These are phyloP conservation scores for Pantherophis guttatus DNA, from an alignment of 2,113 vertebrate species.

Conservation along the genomic window DNA sequence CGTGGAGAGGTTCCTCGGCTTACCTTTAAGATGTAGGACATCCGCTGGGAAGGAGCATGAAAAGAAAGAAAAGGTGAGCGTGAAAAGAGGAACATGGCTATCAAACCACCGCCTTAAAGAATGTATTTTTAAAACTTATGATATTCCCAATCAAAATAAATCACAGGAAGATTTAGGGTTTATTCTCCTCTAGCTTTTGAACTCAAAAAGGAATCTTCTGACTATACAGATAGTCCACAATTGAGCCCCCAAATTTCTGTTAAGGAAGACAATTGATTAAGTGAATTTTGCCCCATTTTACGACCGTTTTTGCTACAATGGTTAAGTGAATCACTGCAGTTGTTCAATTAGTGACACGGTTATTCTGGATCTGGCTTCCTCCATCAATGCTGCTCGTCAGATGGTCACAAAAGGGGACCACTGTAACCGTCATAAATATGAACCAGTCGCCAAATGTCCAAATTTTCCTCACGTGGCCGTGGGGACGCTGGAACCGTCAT, in stretches of 20 bases:
- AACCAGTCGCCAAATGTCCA: not conserved
- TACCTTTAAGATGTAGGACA: conserved; percentile 99
- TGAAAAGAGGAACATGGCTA: conserved; percentile 72
- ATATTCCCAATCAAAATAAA: not conserved
- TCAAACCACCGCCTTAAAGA: not conserved
- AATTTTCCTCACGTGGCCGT: not conserved
- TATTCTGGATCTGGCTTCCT: not conserved
- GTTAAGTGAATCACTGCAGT: not conserved
- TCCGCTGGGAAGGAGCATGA: conserved; percentile 94
- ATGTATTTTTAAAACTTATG: not conserved
- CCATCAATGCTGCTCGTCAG: not conserved
- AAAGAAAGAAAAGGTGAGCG: conserved; percentile 80
- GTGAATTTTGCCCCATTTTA: not conserved
- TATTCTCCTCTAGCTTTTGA: not conserved
- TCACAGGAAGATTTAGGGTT: not conserved
- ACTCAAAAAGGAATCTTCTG: not conserved
- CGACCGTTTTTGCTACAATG: not conserved
- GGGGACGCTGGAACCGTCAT: not conserved
- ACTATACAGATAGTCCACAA: not conserved
- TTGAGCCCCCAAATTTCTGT: not conserved
- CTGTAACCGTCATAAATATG: not conserved
- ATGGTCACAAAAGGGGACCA: no score
- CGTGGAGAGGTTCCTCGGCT: conserved; percentile 80
- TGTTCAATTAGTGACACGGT: not conserved
- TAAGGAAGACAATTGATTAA: not conserved